Base-by-base conservation (phyloP, 1,140 invertebrate genomes). In the Caenorhabditis brenneri region DNA sequence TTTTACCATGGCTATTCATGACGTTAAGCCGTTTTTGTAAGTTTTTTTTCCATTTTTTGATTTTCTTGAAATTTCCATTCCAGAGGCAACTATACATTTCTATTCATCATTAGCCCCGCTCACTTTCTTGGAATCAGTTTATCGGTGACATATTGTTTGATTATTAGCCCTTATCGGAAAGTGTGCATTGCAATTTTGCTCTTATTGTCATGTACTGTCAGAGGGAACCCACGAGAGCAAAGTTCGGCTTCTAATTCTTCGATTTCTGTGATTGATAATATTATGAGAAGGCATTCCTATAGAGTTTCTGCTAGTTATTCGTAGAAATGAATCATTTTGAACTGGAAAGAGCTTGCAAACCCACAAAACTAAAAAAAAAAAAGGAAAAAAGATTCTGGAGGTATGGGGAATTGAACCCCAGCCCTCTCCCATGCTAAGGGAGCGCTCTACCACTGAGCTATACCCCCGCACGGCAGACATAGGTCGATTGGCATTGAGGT, bases 321-420 rank as follows among this genome's bases (percentile, higher is more conserved):
- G 19, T 51, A 6, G 39, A 6, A 42, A 42, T 42, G 12, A 42
- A 42, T 42, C 5, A 42, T 42, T n/a, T n/a, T n/a, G n/a, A n/a
- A n/a, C n/a, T n/a, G n/a, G n/a, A n/a, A n/a, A n/a, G n/a, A n/a
- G n/a, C n/a, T n/a, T n/a, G n/a, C n/a, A n/a, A n/a, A n/a, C n/a
- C n/a, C n/a, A n/a, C n/a, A n/a, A n/a, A n/a, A n/a, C n/a, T n/a
- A n/a, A 42, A 42, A 42, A 12, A 5, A 42, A 42, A 51, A 51
- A 51, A 51, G 19, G n/a, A 51, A 65, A 65, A 65, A 36, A 33
- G 48, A 53, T 65, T 36, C 31, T 65, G 58, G 58, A 65, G 58
- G 58, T 65, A 65, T 65, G 58, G 58, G 58, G 58, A 65, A 65
- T 65, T 65, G 58, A 65, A 65, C 58, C 58, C 58, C 58, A 65